These are phyloP conservation scores for Nesometra sesokonis DNA, from an alignment of 35 echinoderm and acorn worm species.

Conservation along the genomic window DNA sequence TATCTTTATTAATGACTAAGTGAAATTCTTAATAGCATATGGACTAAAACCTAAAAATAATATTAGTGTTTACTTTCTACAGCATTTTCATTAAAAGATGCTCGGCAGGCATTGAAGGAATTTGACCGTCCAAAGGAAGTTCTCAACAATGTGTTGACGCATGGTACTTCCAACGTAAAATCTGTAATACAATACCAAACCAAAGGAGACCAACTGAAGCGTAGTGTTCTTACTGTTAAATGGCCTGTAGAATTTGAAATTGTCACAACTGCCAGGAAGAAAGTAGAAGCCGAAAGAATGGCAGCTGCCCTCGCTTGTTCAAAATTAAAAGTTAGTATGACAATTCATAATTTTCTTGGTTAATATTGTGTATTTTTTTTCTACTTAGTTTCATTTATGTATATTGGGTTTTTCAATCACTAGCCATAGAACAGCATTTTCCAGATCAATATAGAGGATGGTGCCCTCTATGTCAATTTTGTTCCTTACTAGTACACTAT, in stretches of 20 bases:
- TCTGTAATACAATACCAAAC: constrained; percentile 10
- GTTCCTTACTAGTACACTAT: too few species aligned
- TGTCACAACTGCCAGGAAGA: constrained; percentile 37
- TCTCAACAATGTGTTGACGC: constrained; percentile 29
- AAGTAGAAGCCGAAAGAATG: constrained; percentile 50
- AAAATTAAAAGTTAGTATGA: constrained; percentile 34
- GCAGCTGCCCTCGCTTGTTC: constrained; percentile 65
- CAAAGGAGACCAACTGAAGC: constrained; percentile 4
- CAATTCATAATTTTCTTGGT: not conserved
- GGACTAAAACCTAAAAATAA: too few species aligned
- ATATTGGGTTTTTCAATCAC: too few species aligned
- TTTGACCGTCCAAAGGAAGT: constrained; percentile 31
- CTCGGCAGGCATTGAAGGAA: constrained; percentile 10
- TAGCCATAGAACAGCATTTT: too few species aligned
- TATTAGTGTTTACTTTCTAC: too few species aligned
- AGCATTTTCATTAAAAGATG: constrained; percentile 12
- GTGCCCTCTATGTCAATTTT: too few species aligned
- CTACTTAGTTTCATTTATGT: too few species aligned
- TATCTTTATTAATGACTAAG: too few species aligned
- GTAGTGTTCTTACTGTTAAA: constrained; percentile 28
- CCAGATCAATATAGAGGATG: too few species aligned
- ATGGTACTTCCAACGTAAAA: not conserved
- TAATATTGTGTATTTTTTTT: too few species aligned
- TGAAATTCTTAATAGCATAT: too few species aligned
- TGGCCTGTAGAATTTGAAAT: constrained; percentile 54